Base-by-base conservation (phyloP, 1,140 invertebrate species). In the Zophobas atratus region DNA sequence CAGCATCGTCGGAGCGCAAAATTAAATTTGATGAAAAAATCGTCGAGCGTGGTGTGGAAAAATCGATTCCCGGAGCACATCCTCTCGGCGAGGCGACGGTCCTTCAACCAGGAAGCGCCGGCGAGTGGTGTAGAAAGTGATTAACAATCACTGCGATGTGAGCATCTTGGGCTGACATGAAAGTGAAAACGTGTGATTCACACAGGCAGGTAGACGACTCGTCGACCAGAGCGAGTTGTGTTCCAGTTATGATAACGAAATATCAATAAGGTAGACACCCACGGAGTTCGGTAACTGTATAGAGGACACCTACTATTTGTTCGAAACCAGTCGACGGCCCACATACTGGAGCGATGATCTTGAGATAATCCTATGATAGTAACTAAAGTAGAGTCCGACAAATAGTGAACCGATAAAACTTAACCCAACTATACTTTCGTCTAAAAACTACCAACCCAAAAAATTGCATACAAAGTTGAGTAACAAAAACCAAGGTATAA, bases 31-130 rank as follows among this genome's bases (percentile, higher is more conserved):
- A 55, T 53, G 56, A 55, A 73, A 73, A 53, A 34, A 20, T 72
- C 6, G 20, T 35, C n/a, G 39, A 51, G 36, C 34, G 70, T 51
- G 49, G 6, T 51, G 35, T 56, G 71, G 71, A 73, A 73, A 56
- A 73, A 73, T 53, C 36, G 60, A 67, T 67, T 67, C 43, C 33
- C 60, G 39, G 43, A 67, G 38, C 43, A 34, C 2, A 57, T 57
- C 35, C 55, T 57, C 55, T 57, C 35, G 56, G 51, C 35, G 38
- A 72, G 8, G 38, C 49, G 49, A 56, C 32, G 36, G 71, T 73
- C 71, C 33, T 73, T 73, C 71, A 73, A 73, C 71, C 71, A 73
- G 71, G 71, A 73, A 73, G 56, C 39, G 71, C 34, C 43, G 34
- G 38, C 46, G 8, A 51, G 36, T 53, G 33, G 51, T 35, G 51